phyloP scores from a whole-genome alignment of 2,797 vertebrate species.

The Rhinatrema bivittatum region DNA sequence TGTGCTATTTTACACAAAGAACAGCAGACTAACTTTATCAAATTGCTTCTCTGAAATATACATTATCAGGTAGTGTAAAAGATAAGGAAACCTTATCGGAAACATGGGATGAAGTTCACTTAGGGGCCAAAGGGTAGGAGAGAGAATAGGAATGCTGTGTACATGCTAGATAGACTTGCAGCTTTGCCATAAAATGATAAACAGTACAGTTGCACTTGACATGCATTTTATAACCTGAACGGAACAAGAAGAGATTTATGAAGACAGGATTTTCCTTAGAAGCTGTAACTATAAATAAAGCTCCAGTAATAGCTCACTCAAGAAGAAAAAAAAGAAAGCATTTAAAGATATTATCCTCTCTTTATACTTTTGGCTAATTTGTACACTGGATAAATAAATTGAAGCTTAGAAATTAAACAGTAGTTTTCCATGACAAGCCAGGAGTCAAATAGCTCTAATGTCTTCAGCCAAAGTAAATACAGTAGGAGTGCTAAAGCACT shows the following conservation, averaged over 20 bases:
- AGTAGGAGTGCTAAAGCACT: too few species aligned
- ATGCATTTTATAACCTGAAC: slow-evolving; percentile 27
- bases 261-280: slow-evolving; percentile 13
- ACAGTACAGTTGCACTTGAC: slow-evolving; percentile 1
- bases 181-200: slow-evolving; percentile 19
- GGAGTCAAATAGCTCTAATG: too few species aligned
- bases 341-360: slow-evolving; percentile 1
- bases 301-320: slow-evolving; percentile 1
- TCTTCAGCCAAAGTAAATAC: too few species aligned
- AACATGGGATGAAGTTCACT: slow-evolving; percentile 10
- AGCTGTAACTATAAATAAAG: slow-evolving; percentile 19
- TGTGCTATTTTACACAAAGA: background rate
- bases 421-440: too few species aligned
- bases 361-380: slow-evolving; percentile 11
- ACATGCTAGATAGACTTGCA: slow-evolving; percentile 17
- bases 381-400: too few species aligned
- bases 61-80: slow-evolving; percentile 6
- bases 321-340: slow-evolving; percentile 7
- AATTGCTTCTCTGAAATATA: slow-evolving; percentile 21
- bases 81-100: slow-evolving; percentile 8
- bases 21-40: background rate
- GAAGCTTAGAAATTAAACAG: too few species aligned
- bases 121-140: background rate
- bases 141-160: slow-evolving; percentile 8
- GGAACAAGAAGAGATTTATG: slow-evolving; percentile 24